These are phyloP conservation scores for Larimichthys polyactis DNA, from an alignment of 2,113 vertebrate genomes.

Conservation along the genomic window DNA sequence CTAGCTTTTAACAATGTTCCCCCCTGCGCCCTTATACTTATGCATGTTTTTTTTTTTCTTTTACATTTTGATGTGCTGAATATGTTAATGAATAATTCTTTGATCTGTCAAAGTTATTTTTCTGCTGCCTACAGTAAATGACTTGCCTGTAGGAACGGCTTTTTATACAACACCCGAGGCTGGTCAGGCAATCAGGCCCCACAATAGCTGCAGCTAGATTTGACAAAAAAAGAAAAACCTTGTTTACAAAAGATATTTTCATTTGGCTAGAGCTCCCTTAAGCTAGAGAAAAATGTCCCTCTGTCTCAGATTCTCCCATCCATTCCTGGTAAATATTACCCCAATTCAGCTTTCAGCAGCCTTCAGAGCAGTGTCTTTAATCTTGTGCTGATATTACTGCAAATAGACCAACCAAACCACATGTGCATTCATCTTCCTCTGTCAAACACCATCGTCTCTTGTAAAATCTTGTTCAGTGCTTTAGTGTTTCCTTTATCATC, in stretches of 20 bases:
- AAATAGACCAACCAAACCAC: conserved; percentile 14
- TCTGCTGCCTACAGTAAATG: conserved; percentile 42
- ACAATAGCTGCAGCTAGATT: conserved; percentile 32
- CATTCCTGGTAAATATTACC: conserved; percentile 18
- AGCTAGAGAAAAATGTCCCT: conserved; percentile 23
- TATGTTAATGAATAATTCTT: conserved; percentile 60
- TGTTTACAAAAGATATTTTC: conserved; percentile 49
- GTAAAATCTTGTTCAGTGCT: conserved; percentile 7
- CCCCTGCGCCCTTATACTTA: not conserved
- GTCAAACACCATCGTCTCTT: conserved; percentile 41
- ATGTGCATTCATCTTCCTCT: conserved; percentile 11
- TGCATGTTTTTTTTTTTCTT: not conserved
- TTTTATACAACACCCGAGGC: conserved; percentile 41
- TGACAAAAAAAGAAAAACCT: conserved; percentile 21
- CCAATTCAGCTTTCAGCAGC: conserved; percentile 39
- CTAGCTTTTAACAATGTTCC: conserved; percentile 30
- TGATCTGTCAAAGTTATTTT: conserved; percentile 64
- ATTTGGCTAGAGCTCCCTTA: conserved; percentile 3
- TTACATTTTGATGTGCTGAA: conserved; percentile 46
- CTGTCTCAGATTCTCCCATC: conserved; percentile 34
- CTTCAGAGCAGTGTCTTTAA: conserved; percentile 40
- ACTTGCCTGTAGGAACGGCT: conserved; percentile 49
- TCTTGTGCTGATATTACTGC: conserved; percentile 45
- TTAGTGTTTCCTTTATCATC: conserved; percentile 36
- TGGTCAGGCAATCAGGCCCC: conserved; percentile 48